These are phyloP conservation scores for Coluber constrictor DNA, from an alignment of 2,797 vertebrate genomes.

Conservation along the genomic window DNA sequence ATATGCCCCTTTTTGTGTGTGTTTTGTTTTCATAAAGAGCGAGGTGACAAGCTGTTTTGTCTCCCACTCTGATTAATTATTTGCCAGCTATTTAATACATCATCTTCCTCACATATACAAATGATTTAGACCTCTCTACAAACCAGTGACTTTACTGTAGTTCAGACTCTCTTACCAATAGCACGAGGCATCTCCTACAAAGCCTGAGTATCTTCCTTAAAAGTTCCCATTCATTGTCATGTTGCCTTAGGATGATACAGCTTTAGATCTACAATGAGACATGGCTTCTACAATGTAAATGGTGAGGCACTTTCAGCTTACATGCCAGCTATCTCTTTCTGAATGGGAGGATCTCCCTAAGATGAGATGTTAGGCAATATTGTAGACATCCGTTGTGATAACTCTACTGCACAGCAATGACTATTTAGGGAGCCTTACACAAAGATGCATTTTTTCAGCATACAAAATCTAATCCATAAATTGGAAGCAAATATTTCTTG, in stretches of 20 bases:
- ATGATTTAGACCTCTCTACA: constrained; percentile 35
- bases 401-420: neutral
- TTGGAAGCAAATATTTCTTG: neutral
- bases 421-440: neutral
- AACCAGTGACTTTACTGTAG: constrained; percentile 25
- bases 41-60: constrained; percentile 49
- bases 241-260: constrained; percentile 70
- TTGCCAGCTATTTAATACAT: constrained; percentile 35
- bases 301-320: constrained; percentile 57
- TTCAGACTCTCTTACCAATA: constrained; percentile 37
- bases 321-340: constrained; percentile 48
- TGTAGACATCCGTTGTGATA: neutral
- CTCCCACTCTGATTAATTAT: constrained; percentile 22
- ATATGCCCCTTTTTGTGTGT: constrained; percentile 39
- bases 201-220: constrained; percentile 60
- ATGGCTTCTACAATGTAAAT: constrained; percentile 64
- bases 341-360: constrained; percentile 52
- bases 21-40: neutral
- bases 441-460: neutral
- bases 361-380: constrained; percentile 50
- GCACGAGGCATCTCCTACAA: constrained; percentile 51
- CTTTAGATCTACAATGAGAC: constrained; percentile 71
- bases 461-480: neutral
- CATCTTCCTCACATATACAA: constrained; percentile 31
- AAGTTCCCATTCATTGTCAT: constrained; percentile 63